These are phyloP conservation scores for Enteromius paludinosus DNA, from an alignment of 2,797 vertebrate genomes.

Conservation along the genomic window DNA sequence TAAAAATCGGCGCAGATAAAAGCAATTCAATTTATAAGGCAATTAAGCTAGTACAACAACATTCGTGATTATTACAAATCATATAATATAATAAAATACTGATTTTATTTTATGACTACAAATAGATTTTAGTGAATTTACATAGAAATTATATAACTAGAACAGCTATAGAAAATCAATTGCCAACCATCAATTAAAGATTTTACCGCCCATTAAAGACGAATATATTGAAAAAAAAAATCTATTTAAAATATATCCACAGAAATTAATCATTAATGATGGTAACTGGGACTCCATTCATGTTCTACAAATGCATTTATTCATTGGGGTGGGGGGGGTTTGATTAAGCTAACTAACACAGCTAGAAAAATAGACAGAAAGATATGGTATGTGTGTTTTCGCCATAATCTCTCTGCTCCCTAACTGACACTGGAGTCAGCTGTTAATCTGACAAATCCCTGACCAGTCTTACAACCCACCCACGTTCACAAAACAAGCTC, in stretches of 20 bases:
- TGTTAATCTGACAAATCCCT: constrained; percentile 53
- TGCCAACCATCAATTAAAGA: background rate
- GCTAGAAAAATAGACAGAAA: background rate
- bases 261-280: background rate
- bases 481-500: constrained; percentile 2
- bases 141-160: background rate
- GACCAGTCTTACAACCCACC: constrained; percentile 35
- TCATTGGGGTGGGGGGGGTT: rapidly evolving
- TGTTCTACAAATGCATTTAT: background rate
- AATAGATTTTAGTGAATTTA: background rate
- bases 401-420: background rate
- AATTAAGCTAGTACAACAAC: background rate
- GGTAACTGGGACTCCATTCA: background rate
- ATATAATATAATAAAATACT: background rate
- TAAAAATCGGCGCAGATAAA: background rate
- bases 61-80: background rate
- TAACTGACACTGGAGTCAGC: constrained; percentile 15
- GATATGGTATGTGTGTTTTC: background rate
- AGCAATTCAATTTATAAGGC: background rate
- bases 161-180: background rate
- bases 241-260: background rate
- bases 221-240: background rate
- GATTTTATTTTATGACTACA: background rate
- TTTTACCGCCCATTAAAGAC: background rate
- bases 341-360: background rate